These are phyloP conservation scores for Xyrauchen texanus DNA, from an alignment of 2,113 vertebrate genomes.

Conservation along the genomic window DNA sequence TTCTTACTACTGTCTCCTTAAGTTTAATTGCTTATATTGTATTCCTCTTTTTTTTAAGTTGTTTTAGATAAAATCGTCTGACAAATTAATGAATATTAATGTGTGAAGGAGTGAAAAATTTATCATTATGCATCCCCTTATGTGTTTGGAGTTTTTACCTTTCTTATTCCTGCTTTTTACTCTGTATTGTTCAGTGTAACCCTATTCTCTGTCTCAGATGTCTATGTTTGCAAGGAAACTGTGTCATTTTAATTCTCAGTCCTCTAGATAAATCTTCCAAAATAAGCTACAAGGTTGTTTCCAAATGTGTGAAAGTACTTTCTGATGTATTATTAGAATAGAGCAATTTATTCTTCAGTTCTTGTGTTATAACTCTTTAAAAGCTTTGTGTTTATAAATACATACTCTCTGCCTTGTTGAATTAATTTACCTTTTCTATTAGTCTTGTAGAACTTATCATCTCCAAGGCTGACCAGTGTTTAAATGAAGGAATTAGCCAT, in stretches of 20 bases:
- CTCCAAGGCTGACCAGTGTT: not conserved
- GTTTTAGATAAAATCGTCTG: no score
- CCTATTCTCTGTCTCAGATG: not conserved
- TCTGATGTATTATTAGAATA: not conserved
- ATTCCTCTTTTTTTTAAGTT: no score
- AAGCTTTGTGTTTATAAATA: not conserved
- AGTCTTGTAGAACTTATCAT: not conserved
- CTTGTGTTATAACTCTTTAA: no score
- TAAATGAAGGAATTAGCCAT: not conserved
- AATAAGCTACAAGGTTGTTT: not conserved
- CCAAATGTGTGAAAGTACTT: not conserved
- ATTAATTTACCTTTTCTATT: not conserved
- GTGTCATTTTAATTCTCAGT: not conserved
- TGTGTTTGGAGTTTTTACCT: not conserved
- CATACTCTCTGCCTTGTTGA: not conserved
- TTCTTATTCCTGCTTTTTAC: not conserved
- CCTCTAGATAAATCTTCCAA: not conserved
- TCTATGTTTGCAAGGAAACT: not conserved
- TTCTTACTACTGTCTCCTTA: no score
- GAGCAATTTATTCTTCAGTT: not conserved
- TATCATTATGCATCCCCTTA: not conserved
- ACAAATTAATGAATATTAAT: no score
- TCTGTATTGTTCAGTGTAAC: slow-evolving; percentile 12
- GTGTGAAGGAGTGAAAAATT: not conserved
- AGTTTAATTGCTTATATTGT: no score